Percentiles rank a stretch among this genome's conserved stretches.
These are phyloP conservation scores for Hirtodrosophila duncani DNA, from an alignment of 2,888 invertebrate genomes.

Conservation along the genomic window DNA sequence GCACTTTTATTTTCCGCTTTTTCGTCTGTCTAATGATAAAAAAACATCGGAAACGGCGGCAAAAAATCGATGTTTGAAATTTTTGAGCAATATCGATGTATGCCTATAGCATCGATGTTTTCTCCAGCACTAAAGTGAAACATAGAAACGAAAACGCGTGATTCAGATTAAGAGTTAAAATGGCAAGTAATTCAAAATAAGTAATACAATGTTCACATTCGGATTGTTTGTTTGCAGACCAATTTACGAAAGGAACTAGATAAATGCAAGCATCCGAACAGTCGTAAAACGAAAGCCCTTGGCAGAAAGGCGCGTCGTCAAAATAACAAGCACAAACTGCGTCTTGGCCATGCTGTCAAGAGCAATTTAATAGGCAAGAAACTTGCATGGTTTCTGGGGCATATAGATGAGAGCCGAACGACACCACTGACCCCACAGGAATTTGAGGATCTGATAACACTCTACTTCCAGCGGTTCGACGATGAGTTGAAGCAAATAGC, in stretches of 20 bases:
- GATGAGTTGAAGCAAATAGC: slow-evolving; percentile 88
- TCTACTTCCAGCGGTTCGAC: slow-evolving; percentile 83
- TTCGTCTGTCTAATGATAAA: too few relatives aligned
- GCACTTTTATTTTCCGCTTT: too few relatives aligned
- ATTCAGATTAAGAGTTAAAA: too few relatives aligned
- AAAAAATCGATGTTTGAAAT: too few relatives aligned
- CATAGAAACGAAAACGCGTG: too few relatives aligned
- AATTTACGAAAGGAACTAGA: slow-evolving; percentile 79
- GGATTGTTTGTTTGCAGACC: too few relatives aligned
- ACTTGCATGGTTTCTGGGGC: slow-evolving; percentile 86
- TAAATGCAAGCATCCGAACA: slow-evolving; percentile 89
- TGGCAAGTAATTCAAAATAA: too few relatives aligned
- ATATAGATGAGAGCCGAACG: slow-evolving; percentile 80
- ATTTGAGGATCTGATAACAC: slow-evolving; percentile 79
- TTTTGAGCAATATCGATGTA: too few relatives aligned
- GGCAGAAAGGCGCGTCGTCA: slow-evolving; percentile 83
- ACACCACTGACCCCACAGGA: slow-evolving; percentile 81
- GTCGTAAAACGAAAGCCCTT: slow-evolving; percentile 87
- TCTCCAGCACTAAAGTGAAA: too few relatives aligned
- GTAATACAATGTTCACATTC: too few relatives aligned
- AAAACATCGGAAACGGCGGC: too few relatives aligned
- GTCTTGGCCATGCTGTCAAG: slow-evolving; percentile 83
- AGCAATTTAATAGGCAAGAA: slow-evolving; percentile 87
- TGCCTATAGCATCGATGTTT: too few relatives aligned
- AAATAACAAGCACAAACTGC: slow-evolving; percentile 76